phyloP scores from a whole-genome alignment of 2,113 vertebrate genomes.

The Plecturocebus donacophilus region DNA sequence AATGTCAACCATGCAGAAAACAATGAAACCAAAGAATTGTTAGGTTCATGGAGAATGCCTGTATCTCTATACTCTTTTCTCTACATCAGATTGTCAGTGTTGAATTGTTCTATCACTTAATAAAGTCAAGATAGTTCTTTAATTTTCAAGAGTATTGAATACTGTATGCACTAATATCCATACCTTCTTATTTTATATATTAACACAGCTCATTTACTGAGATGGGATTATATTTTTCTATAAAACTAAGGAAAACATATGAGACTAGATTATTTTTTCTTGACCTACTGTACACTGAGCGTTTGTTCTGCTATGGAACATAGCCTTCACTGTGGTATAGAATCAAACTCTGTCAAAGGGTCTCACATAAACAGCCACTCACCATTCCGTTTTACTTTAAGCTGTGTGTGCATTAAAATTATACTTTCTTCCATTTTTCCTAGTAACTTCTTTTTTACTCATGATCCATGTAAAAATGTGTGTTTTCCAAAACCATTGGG shows the following conservation, averaged over 20 bases:
- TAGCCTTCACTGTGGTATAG: neutral
- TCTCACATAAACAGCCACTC: neutral
- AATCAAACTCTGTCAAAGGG: neutral
- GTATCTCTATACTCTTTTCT: neutral
- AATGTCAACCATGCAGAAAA: constrained; percentile 36
- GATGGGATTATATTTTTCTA: neutral
- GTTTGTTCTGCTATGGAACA: neutral
- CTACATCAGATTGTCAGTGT: neutral
- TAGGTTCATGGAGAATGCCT: constrained; percentile 16
- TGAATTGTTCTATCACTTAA: neutral
- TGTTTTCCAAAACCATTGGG: neutral
- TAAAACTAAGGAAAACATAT: neutral
- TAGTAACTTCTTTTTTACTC: neutral
- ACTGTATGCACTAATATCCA: neutral
- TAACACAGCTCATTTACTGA: constrained; percentile 32
- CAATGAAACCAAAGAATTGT: constrained; percentile 34
- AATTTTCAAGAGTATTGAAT: neutral
- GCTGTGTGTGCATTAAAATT: neutral
- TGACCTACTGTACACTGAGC: neutral
- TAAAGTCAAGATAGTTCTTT: neutral
- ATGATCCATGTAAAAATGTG: neutral
- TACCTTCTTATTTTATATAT: neutral
- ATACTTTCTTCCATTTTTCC: neutral
- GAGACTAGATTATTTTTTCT: neutral
- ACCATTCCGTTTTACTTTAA: neutral